Evolutionary conservation across 2,888 invertebrate genomes (phyloP).

Genomic region (Amphipyra tragopoginis): DNA sequence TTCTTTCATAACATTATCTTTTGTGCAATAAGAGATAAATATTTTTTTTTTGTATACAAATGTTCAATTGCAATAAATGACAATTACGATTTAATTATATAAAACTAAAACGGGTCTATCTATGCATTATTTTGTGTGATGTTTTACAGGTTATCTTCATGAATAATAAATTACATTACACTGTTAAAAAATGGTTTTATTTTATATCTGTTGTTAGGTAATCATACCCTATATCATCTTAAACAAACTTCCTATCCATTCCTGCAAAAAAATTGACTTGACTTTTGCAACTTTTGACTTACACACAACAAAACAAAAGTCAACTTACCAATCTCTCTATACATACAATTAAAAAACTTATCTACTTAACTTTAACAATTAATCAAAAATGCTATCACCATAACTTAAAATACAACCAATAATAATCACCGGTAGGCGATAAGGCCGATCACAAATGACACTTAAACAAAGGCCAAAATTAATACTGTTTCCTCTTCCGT

Average conservation of each 20-base stretch:
- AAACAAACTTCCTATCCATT: background rate
- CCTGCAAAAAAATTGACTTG: background rate
- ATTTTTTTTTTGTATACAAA: background rate
- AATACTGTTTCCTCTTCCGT: conserved; percentile 30
- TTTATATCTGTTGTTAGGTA: background rate
- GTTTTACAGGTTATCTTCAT: background rate
- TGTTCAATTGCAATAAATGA: conserved; percentile 7
- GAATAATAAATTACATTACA: conserved; percentile 9
- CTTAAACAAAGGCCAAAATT: conserved; percentile 11
- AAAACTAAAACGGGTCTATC: background rate
- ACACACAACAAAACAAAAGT: background rate
- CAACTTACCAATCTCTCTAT: background rate
- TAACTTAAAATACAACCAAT: conserved; percentile 1
- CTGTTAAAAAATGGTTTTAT: conserved; percentile 21
- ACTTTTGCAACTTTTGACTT: conserved; percentile 6
- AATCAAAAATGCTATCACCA: background rate
- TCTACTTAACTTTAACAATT: background rate
- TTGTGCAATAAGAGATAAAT: no score
- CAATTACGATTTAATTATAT: background rate
- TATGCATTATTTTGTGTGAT: background rate
- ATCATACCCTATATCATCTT: background rate
- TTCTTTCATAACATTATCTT: background rate
- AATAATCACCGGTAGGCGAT: background rate
- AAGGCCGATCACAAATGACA: background rate
- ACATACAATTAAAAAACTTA: background rate